Conservation (phyloP, 1,140 invertebrate genomes). For the Aphelenchoides fujianensis region DNA sequence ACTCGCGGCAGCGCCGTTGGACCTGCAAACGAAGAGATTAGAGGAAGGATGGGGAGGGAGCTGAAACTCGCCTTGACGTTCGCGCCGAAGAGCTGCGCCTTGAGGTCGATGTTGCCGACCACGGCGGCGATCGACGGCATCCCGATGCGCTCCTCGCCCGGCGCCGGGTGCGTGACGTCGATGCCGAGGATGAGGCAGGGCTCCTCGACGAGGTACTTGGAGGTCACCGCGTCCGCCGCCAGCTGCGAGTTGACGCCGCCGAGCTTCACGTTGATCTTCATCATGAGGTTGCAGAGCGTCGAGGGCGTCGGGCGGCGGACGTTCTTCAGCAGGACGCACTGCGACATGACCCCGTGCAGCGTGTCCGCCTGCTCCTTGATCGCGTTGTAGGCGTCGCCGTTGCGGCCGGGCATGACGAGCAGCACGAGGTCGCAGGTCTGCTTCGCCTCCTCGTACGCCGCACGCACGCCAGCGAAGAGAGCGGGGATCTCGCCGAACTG, state of each 20-base stretch:
- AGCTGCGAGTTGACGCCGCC: slow-evolving; percentile 72
- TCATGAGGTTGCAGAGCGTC: slow-evolving; percentile 72
- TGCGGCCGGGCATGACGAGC: slow-evolving; percentile 41
- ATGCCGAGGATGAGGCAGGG: slow-evolving; percentile 75
- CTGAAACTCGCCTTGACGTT: slow-evolving; percentile 38
- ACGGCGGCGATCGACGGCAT: slow-evolving; percentile 80
- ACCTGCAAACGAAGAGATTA: slow-evolving; percentile 20
- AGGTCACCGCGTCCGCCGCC: slow-evolving; percentile 13
- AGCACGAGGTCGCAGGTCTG: no score
- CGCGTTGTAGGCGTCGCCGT: slow-evolving; percentile 57
- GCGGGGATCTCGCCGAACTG: neutral
- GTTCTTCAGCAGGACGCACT: slow-evolving; percentile 74
- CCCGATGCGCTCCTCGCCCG: slow-evolving; percentile 71
- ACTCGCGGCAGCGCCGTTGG: slow-evolving; percentile 66
- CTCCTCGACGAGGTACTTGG: slow-evolving; percentile 40
- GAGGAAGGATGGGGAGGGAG: neutral
- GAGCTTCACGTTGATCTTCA: slow-evolving; percentile 81
- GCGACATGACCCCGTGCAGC: slow-evolving; percentile 73
- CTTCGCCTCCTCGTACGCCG: no score
- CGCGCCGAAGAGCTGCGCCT: slow-evolving; percentile 41
- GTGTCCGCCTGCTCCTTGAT: slow-evolving; percentile 76
- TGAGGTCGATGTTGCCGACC: slow-evolving; percentile 53
- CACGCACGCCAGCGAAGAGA: no score
- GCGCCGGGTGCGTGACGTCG: slow-evolving; percentile 66
- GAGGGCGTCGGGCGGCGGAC: slow-evolving; percentile 61